phyloP scores from a whole-genome alignment of 2,797 vertebrate species.

The Pachyuromys duprasi region DNA sequence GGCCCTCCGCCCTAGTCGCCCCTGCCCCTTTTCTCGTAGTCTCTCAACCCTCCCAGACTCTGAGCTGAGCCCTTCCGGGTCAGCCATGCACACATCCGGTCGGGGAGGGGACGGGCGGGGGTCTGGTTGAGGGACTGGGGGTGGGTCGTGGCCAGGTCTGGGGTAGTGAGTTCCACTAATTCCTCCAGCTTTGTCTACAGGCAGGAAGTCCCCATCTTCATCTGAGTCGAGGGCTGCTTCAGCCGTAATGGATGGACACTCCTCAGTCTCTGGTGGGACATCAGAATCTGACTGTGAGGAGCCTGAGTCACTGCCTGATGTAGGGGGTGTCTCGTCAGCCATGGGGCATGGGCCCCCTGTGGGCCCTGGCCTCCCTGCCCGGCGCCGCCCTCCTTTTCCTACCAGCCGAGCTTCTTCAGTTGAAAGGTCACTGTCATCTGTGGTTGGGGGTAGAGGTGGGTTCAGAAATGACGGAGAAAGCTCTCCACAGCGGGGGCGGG shows the following conservation, averaged over 20 bases:
- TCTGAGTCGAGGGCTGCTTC: constrained; percentile 96
- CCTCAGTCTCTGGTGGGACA: constrained; percentile 94
- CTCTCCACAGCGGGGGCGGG: constrained; percentile 92
- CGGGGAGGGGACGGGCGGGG: constrained; percentile 93
- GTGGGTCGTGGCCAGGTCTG: constrained; percentile 92
- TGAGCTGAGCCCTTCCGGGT: constrained; percentile 94
- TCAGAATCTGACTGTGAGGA: constrained; percentile 98
- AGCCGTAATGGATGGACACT: constrained; percentile 94
- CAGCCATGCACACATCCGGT: constrained; percentile 99
- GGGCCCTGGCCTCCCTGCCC: constrained; percentile 65
- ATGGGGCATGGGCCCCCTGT: constrained; percentile 84
- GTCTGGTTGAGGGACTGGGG: constrained; percentile 92
- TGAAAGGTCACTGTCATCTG: constrained; percentile 93
- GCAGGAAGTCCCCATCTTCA: constrained; percentile 96
- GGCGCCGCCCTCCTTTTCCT: constrained; percentile 90
- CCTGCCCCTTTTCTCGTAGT: constrained; percentile 92
- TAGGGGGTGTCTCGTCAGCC: constrained; percentile 97
- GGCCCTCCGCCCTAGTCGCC: constrained; percentile 91
- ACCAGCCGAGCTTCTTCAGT: constrained; percentile 89
- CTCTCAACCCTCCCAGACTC: constrained; percentile 88
- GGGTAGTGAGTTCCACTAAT: constrained; percentile 79
- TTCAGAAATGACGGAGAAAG: constrained; percentile 98
- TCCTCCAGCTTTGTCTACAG: constrained; percentile 94
- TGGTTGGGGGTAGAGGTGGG: constrained; percentile 92
- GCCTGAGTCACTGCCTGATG: constrained; percentile 96